Conservation (phyloP, 2,888 invertebrate species). For the Mongoloraphidia duomilia region DNA sequence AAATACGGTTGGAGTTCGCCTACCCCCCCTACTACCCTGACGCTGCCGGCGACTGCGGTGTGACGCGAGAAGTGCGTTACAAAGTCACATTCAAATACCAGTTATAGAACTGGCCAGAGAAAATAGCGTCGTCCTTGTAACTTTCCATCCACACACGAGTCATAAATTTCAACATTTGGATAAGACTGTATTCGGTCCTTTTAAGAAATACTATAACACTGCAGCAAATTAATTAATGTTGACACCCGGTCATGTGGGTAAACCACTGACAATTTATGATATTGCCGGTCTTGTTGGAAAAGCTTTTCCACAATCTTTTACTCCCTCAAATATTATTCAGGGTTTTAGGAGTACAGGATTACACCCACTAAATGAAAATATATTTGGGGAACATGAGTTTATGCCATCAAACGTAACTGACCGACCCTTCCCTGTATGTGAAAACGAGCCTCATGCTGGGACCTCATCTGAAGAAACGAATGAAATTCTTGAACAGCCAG, state of each 20-base stretch:
- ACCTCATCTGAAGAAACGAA: too few species aligned
- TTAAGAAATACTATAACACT: slow-evolving; percentile 14
- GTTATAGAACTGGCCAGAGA: slow-evolving; percentile 14
- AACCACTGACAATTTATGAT: slow-evolving; percentile 22
- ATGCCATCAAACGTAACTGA: slow-evolving; percentile 1
- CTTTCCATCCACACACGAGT: slow-evolving; percentile 21
- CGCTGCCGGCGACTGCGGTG: too few species aligned
- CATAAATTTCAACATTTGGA: slow-evolving; percentile 21
- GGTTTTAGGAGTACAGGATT: slow-evolving; percentile 18
- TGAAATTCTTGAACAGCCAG: too few species aligned
- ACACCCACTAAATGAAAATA: slow-evolving; percentile 9
- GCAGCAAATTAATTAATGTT: slow-evolving; percentile 13
- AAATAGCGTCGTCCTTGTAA: slow-evolving; percentile 18
- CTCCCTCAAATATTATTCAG: slow-evolving; percentile 16
- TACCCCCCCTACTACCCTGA: too few species aligned
- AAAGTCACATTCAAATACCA: too few species aligned
- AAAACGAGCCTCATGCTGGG: too few species aligned
- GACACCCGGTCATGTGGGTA: slow-evolving; percentile 15
- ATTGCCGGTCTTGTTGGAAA: slow-evolving; percentile 16
- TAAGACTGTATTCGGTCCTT: slow-evolving; percentile 18
- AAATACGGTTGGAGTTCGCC: too few species aligned
- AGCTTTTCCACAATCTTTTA: slow-evolving; percentile 17
- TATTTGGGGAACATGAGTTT: slow-evolving; percentile 3
- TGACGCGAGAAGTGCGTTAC: too few species aligned
- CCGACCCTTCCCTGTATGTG: too few species aligned